phyloP scores from a whole-genome alignment of 2,888 invertebrate genomes.

The Apamea anceps region DNA sequence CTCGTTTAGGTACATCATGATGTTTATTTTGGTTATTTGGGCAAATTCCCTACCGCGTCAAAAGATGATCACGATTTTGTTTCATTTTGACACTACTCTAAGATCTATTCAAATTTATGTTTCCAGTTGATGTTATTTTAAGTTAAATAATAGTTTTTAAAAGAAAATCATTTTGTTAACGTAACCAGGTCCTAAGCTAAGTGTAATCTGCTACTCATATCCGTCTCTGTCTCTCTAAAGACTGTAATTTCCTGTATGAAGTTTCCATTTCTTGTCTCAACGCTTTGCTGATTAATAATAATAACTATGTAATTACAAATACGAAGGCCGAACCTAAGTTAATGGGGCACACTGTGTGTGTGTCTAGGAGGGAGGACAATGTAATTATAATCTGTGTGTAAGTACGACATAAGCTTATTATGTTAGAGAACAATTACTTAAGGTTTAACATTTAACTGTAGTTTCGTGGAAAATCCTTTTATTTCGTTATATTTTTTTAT shows the following conservation, averaged over 20 bases:
- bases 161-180: neutral
- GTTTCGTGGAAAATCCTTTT: neutral
- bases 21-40: slow-evolving; percentile 10
- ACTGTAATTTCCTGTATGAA: slow-evolving; percentile 28
- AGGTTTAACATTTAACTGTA: neutral
- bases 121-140: too few relatives aligned
- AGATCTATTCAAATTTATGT: too few relatives aligned
- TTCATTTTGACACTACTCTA: neutral
- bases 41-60: neutral
- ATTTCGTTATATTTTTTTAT: neutral
- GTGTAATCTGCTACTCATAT: neutral
- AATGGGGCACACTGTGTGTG: too few relatives aligned
- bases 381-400: slow-evolving; percentile 3
- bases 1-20: too few relatives aligned
- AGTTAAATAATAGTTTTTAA: too few relatives aligned
- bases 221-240: neutral
- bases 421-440: neutral
- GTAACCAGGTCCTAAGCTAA: too few relatives aligned
- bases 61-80: neutral
- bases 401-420: slow-evolving; percentile 1
- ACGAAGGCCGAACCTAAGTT: too few relatives aligned
- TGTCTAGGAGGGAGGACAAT: neutral
- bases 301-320: slow-evolving; percentile 6
- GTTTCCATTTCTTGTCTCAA: slow-evolving; percentile 6
- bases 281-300: slow-evolving; percentile 4